Evolutionary conservation across 2,113 vertebrate genomes (phyloP).

Genomic region (Percina caprodes): DNA sequence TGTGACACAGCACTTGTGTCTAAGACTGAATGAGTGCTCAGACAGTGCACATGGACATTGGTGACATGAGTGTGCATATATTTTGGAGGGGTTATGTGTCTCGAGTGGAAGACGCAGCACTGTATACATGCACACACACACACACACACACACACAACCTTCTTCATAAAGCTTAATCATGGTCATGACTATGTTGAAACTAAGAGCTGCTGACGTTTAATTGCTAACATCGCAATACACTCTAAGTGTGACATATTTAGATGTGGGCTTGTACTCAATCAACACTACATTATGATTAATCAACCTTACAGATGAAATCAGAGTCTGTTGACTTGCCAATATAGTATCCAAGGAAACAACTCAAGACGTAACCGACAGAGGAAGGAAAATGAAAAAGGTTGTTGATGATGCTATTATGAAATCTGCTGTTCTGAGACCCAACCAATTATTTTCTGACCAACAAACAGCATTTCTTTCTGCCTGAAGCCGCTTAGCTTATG

Average conservation of each 20-base stretch:
- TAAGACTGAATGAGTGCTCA: neutral
- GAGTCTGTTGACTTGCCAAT: slow-evolving; percentile 8
- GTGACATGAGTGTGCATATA: slow-evolving; percentile 5
- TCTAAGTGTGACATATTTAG: slow-evolving; percentile 10
- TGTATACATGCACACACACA: neutral
- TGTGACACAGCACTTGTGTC: neutral
- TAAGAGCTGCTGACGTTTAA: neutral
- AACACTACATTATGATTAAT: slow-evolving; percentile 30
- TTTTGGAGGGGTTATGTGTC: slow-evolving; percentile 4
- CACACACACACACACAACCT: neutral
- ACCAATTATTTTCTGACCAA: slow-evolving; percentile 39
- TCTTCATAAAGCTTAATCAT: neutral
- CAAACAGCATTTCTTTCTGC: slow-evolving; percentile 9
- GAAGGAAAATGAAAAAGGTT: slow-evolving; percentile 9
- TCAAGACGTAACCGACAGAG: neutral
- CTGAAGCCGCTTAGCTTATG: slow-evolving; percentile 30
- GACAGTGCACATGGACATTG: neutral
- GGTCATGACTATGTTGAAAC: neutral
- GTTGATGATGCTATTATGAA: slow-evolving; percentile 9
- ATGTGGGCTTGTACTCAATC: slow-evolving; percentile 28
- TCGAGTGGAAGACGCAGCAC: neutral
- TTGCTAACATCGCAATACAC: neutral
- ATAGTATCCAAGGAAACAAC: slow-evolving; percentile 20
- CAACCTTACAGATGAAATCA: slow-evolving; percentile 19
- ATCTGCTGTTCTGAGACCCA: slow-evolving; percentile 1